A percentile compares a stretch with the other conserved stretches of the same genome.
Evolutionary conservation across 1,140 invertebrate species (phyloP).

Genomic region (Ptiloglossa arizonensis): DNA sequence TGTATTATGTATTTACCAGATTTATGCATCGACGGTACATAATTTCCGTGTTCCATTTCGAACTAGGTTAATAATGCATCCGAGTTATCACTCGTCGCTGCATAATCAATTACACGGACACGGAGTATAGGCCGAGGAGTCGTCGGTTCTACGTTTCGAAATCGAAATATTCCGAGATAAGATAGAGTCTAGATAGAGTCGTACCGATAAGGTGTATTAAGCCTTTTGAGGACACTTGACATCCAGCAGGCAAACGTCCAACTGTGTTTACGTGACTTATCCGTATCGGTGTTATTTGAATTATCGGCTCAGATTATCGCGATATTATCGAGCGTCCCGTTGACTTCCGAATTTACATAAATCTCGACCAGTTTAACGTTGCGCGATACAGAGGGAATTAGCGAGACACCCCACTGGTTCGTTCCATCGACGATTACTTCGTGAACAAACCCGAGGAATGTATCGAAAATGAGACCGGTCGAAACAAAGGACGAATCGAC

Average conservation of each 20-base stretch:
- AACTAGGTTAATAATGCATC: neutral
- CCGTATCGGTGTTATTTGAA: conserved; percentile 54
- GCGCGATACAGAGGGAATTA: conserved; percentile 9
- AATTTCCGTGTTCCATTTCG: neutral
- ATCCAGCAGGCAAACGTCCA: conserved; percentile 15
- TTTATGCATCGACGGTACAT: too few relatives aligned
- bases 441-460: neutral
- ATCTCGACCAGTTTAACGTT: conserved; percentile 37
- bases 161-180: conserved; percentile 30
- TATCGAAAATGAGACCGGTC: conserved; percentile 7
- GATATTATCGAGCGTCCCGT: conserved; percentile 56
- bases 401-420: too few relatives aligned
- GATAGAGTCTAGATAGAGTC: conserved; percentile 53
- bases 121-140: neutral
- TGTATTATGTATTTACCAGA: too few relatives aligned
- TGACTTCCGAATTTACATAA: conserved; percentile 64
- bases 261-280: conserved; percentile 59
- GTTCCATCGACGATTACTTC: too few relatives aligned
- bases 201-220: conserved; percentile 57
- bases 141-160: neutral
- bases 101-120: neutral
- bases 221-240: conserved; percentile 18
- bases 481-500: conserved; percentile 20
- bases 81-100: neutral
- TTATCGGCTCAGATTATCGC: conserved; percentile 66